phyloP scores from a whole-genome alignment of 2,797 vertebrate species.

The Benthosema pterotum region DNA sequence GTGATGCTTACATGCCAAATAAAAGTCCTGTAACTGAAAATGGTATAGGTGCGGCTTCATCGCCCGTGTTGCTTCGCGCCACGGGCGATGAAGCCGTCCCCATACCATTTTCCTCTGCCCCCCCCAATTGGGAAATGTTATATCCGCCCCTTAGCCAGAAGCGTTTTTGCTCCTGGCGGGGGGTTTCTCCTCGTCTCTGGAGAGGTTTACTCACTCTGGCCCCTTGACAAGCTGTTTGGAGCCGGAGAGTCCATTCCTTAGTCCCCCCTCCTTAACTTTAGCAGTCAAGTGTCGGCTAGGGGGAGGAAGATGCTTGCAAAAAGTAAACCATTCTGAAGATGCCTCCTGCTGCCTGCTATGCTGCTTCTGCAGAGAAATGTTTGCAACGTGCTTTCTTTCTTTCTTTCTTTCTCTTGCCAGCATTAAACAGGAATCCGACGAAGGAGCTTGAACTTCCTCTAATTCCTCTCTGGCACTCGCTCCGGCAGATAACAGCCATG shows the following conservation, averaged over 20 bases:
- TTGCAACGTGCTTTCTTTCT: slow-evolving; percentile 29
- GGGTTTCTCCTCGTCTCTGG: slow-evolving; percentile 28
- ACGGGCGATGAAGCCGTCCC: too few species aligned
- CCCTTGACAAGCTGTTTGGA: slow-evolving; percentile 27
- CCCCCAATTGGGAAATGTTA: too few species aligned
- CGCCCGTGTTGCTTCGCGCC: too few species aligned
- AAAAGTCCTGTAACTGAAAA: too few species aligned
- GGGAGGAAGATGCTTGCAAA: slow-evolving; percentile 48
- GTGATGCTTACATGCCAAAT: too few species aligned
- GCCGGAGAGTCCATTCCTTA: slow-evolving; percentile 44
- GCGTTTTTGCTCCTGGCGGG: slow-evolving; percentile 44
- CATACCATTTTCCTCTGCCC: too few species aligned
- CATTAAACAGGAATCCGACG: slow-evolving; percentile 41
- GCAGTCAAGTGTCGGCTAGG: slow-evolving; percentile 40
- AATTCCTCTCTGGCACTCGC: slow-evolving; percentile 23
- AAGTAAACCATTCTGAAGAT: slow-evolving; percentile 49
- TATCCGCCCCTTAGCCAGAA: too few species aligned
- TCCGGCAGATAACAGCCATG: slow-evolving; percentile 18
- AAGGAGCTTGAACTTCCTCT: slow-evolving; percentile 23
- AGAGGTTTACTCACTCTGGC: slow-evolving; percentile 50
- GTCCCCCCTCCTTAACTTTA: slow-evolving; percentile 46
- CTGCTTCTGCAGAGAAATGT: slow-evolving; percentile 59
- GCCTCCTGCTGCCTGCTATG: slow-evolving; percentile 33
- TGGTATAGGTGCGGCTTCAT: too few species aligned
- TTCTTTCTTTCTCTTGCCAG: slow-evolving; percentile 46